phyloP scores from a whole-genome alignment of 2,888 invertebrate species.

The Ichneumoninae sp. region DNA sequence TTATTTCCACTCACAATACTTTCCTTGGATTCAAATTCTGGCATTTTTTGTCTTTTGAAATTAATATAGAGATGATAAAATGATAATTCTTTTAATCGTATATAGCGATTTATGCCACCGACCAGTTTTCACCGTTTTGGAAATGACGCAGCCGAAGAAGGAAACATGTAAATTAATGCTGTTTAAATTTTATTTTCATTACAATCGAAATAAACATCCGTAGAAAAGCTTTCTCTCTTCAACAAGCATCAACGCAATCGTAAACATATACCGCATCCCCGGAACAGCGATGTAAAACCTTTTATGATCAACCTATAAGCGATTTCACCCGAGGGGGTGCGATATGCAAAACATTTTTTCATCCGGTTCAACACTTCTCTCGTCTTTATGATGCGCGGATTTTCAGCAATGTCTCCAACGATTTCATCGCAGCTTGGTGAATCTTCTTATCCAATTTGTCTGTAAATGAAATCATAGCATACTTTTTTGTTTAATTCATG shows the following conservation, averaged over 20 bases:
- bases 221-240: neutral
- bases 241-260: neutral
- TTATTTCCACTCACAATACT: neutral
- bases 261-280: neutral
- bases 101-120: neutral
- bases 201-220: neutral
- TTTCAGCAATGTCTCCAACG: conserved; percentile 84
- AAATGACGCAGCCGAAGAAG: neutral
- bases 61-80: neutral
- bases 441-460: conserved; percentile 91
- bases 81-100: too few relatives aligned
- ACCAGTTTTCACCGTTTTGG: neutral
- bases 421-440: conserved; percentile 91
- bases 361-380: neutral
- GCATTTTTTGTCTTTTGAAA: neutral
- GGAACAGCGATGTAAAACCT: neutral
- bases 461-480: conserved; percentile 83
- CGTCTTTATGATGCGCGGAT: conserved; percentile 27
- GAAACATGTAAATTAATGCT: neutral
- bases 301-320: neutral
- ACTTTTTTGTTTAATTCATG: neutral
- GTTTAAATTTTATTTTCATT: conserved; percentile 5
- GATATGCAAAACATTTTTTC: neutral
- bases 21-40: neutral
- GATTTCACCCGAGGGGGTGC: neutral